Base-by-base conservation (phyloP, 2,797 vertebrate species). In the Sebastes reedi region DNA sequence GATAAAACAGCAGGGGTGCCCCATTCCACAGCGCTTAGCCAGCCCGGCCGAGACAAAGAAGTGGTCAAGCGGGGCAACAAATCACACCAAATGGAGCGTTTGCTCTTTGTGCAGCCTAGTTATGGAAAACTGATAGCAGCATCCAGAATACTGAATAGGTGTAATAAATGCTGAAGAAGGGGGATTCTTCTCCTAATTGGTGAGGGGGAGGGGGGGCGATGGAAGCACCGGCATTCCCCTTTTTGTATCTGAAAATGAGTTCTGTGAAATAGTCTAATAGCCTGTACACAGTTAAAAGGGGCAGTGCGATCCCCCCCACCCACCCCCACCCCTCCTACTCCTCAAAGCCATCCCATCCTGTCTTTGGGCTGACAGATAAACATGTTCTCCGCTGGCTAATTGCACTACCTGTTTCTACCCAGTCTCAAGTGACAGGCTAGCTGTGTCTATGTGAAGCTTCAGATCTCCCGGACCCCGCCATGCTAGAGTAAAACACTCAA, bases 61-160 rank as follows among this genome's bases (percentile, higher is more conserved):
- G 95, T 97, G 97, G 98, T 98, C 97, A 98, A 98, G 97, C 97
- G 95, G 95, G 96, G 93, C 96, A 97, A 99, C 98, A 99, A 99
- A 99, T 99, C 97, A 98, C 96, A 95, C 97, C 97, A 98, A 99
- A 97, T 97, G 96, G 97, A 95, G 96, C 96, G 92, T 95, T 92
- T 96, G 96, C 95, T 96, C 96, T 97, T 96, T 96, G 95, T 95
- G 95, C 97, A 96, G 97, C 96, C 97, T 96, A 97, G 97, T 97
- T 98, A 98, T 90, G 91, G 93, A 92, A 91, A 98, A 97, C 95
- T 96, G 96, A 97, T 97, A 96, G 97, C 93, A 92, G 95, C 96
- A 96, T 97, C 96, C 94, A 96, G 96, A 97, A 96, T 95, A 96
- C 97, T 96, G 97, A 97, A 97, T 97, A 94, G 97, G 96, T 95